Base-by-base conservation (phyloP, 2,888 invertebrate species). In the Tigriopus californicus region DNA sequence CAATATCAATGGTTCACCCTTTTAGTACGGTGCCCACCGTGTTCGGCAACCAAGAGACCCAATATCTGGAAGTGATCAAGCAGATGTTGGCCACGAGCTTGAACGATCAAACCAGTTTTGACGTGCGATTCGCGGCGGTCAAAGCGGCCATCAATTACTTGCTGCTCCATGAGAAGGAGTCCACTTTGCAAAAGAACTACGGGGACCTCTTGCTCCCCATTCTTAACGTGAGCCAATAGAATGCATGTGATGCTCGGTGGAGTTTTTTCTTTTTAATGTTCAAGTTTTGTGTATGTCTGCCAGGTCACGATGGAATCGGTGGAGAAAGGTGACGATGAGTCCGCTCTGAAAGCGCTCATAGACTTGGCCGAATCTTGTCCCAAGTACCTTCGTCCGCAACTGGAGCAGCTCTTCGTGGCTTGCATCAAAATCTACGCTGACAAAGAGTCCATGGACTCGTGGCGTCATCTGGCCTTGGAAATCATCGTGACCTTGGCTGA, bases 281-380 rank as follows among this genome's bases (percentile, higher is more conserved):
- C n/a, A n/a, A n/a, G 40, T 44, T 13, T 40, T 24, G 44, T 6
- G 15, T 1, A 44, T 24, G 51, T 61, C 1, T 5, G 15, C 15
- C 48, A 61, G 53, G 80, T 82, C 53, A 78, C 84, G 47, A 83
- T 83, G 22, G 82, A 86, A 69, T 87, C 87, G 64, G 80, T 91
- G 59, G 83, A 84, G 65, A 81, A 81, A 63, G 80, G 82, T 65
- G 85, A 88, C 25, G 92, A 94, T 69, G 94, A 95, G 69, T 81
- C 89, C 33, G 75, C 95, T 41, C 72, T 98, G 40, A 94, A 97
- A 73, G 81, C 90, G 64, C 76, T 98, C 44, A 90, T 95, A 64
- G 97, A 98, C 67, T 73, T 98, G 67, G 88, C 92, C 0, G 94
- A 97, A 72, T 80, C 82, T 61, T 81, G 88, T 8, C 95, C 97